phyloP scores from a whole-genome alignment of 2,888 invertebrate genomes.

The Cheilosia variabilis region DNA sequence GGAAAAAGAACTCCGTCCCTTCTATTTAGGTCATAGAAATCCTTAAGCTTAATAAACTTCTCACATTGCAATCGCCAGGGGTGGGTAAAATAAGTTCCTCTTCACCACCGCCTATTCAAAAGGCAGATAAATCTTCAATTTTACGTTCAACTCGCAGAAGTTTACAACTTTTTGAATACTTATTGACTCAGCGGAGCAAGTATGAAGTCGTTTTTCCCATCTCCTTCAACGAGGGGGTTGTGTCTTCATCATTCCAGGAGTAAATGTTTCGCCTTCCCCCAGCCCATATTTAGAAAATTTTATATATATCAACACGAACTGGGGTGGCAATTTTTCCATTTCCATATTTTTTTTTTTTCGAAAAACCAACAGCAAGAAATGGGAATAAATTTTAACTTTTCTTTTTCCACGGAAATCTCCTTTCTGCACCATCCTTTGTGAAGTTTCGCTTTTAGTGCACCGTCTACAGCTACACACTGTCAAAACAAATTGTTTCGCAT shows the following conservation, averaged over 20 bases:
- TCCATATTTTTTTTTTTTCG: conserved; percentile 24
- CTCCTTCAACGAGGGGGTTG: too few relatives aligned
- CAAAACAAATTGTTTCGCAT: neutral
- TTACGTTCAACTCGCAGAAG: conserved; percentile 48
- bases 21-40: conserved; percentile 8
- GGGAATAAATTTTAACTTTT: conserved; percentile 7
- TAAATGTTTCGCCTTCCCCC: neutral
- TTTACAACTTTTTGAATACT: conserved; percentile 54
- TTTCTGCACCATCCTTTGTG: neutral
- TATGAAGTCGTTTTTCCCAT: neutral
- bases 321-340: conserved; percentile 23
- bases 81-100: conserved; percentile 6
- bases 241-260: neutral
- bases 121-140: conserved; percentile 49
- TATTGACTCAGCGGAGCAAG: conserved; percentile 35
- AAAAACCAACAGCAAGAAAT: neutral
- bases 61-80: conserved; percentile 3
- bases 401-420: neutral
- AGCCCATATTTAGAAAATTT: neutral
- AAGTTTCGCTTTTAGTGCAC: too few relatives aligned
- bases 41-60: conserved; percentile 8
- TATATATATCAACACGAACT: conserved; percentile 36
- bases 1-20: neutral
- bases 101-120: neutral
- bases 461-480: neutral